Conservation (phyloP, 2,113 vertebrate species). For the Phylloscopus trochiloides region DNA sequence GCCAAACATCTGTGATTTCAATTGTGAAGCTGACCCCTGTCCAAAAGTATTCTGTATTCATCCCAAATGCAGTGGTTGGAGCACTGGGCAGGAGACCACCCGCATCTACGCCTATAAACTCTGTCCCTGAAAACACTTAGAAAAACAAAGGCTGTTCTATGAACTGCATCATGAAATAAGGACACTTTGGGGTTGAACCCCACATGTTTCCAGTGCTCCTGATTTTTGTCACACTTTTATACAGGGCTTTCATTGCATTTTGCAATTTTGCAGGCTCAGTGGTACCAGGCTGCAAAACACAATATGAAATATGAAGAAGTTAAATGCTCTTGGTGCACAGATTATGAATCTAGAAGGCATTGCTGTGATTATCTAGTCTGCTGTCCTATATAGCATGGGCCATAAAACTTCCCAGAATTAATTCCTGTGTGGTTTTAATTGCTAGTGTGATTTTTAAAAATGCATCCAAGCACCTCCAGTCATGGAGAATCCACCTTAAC, state of each 20-base stretch:
- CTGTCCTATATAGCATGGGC: neutral
- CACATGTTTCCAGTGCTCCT: neutral
- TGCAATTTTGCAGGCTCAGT: constrained; percentile 27
- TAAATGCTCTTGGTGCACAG: neutral
- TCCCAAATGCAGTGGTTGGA: neutral
- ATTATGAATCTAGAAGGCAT: neutral
- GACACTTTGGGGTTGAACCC: neutral
- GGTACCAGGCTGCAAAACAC: neutral
- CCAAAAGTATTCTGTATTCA: constrained; percentile 7
- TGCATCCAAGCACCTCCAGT: neutral
- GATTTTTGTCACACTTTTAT: accelerated
- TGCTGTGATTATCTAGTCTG: neutral
- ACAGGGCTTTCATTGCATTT: neutral
- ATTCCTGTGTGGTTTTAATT: neutral
- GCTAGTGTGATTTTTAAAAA: neutral
- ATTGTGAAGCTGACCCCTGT: neutral
- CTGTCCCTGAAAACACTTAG: neutral
- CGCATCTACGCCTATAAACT: neutral
- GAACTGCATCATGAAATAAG: neutral
- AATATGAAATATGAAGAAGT: neutral
- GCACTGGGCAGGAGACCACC: constrained; percentile 42
- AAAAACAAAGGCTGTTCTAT: constrained; percentile 16
- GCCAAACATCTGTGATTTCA: constrained; percentile 64
- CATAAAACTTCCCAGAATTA: neutral
- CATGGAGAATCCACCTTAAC: neutral